These are phyloP conservation scores for Plecotus auritus DNA, from an alignment of 2,113 vertebrate genomes.

Conservation along the genomic window DNA sequence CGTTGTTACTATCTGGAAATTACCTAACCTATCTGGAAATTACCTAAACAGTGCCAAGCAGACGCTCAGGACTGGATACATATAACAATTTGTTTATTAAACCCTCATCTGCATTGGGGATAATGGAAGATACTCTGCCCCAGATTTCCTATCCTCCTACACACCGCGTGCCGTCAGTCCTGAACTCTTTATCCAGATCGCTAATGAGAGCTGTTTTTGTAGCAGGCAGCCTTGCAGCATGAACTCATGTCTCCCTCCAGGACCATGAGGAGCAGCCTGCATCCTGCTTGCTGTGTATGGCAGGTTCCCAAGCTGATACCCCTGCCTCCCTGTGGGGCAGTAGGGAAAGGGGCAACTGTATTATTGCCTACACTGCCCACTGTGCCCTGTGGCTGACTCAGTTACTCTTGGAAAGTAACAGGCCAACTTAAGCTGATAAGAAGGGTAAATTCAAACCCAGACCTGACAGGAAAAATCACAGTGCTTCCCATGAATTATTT, in stretches of 20 bases:
- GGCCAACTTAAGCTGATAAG: not conserved
- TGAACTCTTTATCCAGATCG: not conserved
- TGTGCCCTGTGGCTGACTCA: not conserved
- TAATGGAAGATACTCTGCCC: rapidly evolving
- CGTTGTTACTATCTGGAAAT: not conserved
- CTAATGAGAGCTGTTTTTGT: rapidly evolving
- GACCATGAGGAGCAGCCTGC: not conserved
- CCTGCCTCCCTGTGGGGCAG: not conserved
- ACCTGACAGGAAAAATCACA: not conserved
- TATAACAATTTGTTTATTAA: rapidly evolving
- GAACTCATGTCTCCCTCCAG: not conserved
- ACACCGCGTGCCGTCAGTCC: rapidly evolving
- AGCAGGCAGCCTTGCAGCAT: too few relatives aligned
- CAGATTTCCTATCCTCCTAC: not conserved
- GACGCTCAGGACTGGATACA: not conserved
- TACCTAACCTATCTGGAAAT: not conserved
- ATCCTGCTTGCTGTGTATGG: not conserved
- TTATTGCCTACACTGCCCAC: rapidly evolving
- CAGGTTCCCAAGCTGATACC: not conserved
- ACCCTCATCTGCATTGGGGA: not conserved
- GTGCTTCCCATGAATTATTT: not conserved
- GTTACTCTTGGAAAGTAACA: too few relatives aligned
- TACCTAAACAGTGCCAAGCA: too few relatives aligned
- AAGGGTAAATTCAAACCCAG: not conserved
- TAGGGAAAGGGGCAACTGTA: not conserved